Evolutionary conservation across 2,888 invertebrate genomes (phyloP), one percentile per base, ranked within the genome.

Genomic region (Hypomecis atomaria): DNA sequence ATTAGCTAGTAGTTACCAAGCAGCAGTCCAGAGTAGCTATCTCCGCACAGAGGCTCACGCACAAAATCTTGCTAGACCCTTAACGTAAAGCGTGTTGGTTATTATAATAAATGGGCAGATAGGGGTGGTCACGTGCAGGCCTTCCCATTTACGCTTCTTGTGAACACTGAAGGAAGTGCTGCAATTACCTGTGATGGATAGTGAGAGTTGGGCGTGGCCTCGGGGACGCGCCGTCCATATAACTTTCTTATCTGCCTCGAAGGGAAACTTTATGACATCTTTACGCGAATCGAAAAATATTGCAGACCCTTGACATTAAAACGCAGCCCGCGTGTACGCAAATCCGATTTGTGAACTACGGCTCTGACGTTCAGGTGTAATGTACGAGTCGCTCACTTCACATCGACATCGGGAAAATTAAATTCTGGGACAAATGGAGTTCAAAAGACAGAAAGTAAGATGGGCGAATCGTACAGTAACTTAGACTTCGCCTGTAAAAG

Each of bases 131-230:
- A 88, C 88, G 88, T 87, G 82, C 87, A 83, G 78, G 80, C 78
- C 85, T 80, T 80, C 85, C 86, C 85, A 85, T 88, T 86, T 87
- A 84, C 84, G 84, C 85, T 86, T 84, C 87, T 87, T 87, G 87
- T 86, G 87, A 87, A 86, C 87, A 86, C 82, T 82, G 83, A 81
- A 85, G 87, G 83, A 86, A 88, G 86, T 84, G 82, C 80, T 87
- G 87, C 89, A 87, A 88, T 89, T 88, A 89, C 85, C 81, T 77
- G 82, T 88, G 89, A 89, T 88, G 85, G 87, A 89, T 89, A 86
- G 87, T 82, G 76, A 77, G 87, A 87, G 87, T 89, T 88, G 82
- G 85, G 85, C 78, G 85, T 78, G 82, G 78, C 82, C 81, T 83
- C 83, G 84, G 86, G 88, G 87, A 81, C 87, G 78, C 83, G 74